Evolutionary conservation across 2,797 vertebrate species (phyloP).

Genomic region (Coranthus polyacanthus): DNA sequence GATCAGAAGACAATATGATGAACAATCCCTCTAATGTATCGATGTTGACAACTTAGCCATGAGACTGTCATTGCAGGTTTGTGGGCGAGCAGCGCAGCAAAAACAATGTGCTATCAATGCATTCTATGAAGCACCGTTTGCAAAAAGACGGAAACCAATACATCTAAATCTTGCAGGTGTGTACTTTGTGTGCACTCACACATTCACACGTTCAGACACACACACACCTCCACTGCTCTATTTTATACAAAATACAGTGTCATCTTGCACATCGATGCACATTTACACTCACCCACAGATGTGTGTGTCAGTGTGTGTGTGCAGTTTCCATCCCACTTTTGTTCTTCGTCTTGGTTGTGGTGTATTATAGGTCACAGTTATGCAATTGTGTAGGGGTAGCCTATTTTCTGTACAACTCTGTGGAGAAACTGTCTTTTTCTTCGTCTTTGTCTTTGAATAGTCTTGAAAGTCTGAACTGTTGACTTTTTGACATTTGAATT

Average conservation of each 20-base stretch:
- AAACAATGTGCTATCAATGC: slow-evolving; percentile 66
- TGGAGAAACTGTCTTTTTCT: slow-evolving; percentile 19
- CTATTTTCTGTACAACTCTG: slow-evolving; percentile 66
- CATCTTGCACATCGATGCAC: slow-evolving; percentile 61
- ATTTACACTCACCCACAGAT: slow-evolving; percentile 69
- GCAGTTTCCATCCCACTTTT: slow-evolving; percentile 79
- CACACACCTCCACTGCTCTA: slow-evolving; percentile 60
- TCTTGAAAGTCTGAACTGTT: neutral
- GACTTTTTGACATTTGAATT: neutral
- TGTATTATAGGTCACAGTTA: slow-evolving; percentile 77
- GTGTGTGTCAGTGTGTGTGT: slow-evolving; percentile 8
- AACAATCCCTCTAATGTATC: slow-evolving; percentile 72
- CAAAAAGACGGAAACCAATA: slow-evolving; percentile 70
- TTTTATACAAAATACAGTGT: slow-evolving; percentile 68
- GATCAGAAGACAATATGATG: slow-evolving; percentile 70
- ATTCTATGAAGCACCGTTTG: slow-evolving; percentile 55
- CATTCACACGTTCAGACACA: no score
- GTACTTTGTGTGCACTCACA: slow-evolving; percentile 15
- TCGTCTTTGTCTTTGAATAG: slow-evolving; percentile 7
- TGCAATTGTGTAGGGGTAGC: slow-evolving; percentile 79
- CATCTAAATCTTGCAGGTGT: slow-evolving; percentile 73
- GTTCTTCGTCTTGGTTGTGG: slow-evolving; percentile 66
- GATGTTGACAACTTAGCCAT: slow-evolving; percentile 76
- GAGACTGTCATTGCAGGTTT: slow-evolving; percentile 67
- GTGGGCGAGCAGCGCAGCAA: slow-evolving; percentile 65